phyloP scores from a whole-genome alignment of 1,140 invertebrate genomes.

The Thaumatotibia leucotreta region DNA sequence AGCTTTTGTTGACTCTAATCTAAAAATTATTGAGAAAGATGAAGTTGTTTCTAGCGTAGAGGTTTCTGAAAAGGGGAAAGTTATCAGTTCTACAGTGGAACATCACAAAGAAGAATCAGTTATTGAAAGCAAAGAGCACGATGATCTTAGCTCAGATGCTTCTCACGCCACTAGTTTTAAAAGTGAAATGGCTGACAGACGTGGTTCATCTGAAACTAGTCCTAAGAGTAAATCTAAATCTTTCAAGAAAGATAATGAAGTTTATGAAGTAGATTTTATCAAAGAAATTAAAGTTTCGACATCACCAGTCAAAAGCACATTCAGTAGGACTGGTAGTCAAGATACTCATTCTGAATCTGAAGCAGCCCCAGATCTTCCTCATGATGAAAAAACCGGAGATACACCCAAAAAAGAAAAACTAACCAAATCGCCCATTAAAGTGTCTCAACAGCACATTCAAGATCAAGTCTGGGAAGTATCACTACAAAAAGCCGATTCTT shows the following conservation, averaged over 20 bases:
- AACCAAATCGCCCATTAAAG: constrained; percentile 70
- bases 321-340: constrained; percentile 75
- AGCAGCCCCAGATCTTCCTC: constrained; percentile 70
- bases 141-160: constrained; percentile 72
- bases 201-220: constrained; percentile 62
- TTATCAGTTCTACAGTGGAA: constrained; percentile 67
- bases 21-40: constrained; percentile 72
- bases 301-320: constrained; percentile 69
- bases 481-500: constrained; percentile 74
- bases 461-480: constrained; percentile 82
- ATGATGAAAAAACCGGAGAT: constrained; percentile 56
- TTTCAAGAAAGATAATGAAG: constrained; percentile 72
- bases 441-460: constrained; percentile 78
- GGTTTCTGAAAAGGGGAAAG: constrained; percentile 70
- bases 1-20: constrained; percentile 60
- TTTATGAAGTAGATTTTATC: constrained; percentile 74
- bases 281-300: constrained; percentile 75
- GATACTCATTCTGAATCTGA: constrained; percentile 78
- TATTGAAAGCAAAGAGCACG: constrained; percentile 74
- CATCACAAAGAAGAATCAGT: constrained; percentile 74
- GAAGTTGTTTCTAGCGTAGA: constrained; percentile 65
- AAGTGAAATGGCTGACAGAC: constrained; percentile 65
- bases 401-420: constrained; percentile 64
- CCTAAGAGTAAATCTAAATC: constrained; percentile 69
- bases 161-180: constrained; percentile 73